Conservation (phyloP, 2,888 invertebrate species). For the Melolontha melolontha region DNA sequence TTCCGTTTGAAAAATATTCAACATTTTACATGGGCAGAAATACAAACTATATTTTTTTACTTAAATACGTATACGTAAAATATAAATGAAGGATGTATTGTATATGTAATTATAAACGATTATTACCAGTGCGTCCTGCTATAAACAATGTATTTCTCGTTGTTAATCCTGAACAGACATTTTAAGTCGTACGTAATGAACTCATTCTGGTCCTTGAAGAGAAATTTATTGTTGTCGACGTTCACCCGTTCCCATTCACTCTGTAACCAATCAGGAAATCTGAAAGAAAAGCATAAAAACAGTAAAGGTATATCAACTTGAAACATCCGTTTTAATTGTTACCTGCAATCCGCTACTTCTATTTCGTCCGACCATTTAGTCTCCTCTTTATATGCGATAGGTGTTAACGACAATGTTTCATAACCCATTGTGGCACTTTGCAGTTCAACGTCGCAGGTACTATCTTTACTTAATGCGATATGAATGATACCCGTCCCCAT, state of each 20-base stretch:
- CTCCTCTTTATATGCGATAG: constrained; percentile 51
- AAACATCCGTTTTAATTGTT: constrained; percentile 46
- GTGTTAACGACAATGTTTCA: constrained; percentile 69
- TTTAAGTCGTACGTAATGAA: constrained; percentile 69
- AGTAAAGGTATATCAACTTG: constrained; percentile 31
- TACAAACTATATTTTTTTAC: too few species aligned
- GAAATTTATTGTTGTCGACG: constrained; percentile 65
- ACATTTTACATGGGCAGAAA: too few species aligned
- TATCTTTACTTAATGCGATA: constrained; percentile 74
- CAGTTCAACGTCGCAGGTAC: constrained; percentile 71
- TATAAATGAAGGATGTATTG: too few species aligned
- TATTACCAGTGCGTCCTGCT: constrained; percentile 69
- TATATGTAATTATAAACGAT: not conserved
- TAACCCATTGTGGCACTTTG: constrained; percentile 70
- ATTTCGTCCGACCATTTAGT: constrained; percentile 64
- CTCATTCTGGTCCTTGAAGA: constrained; percentile 67
- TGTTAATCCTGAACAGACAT: constrained; percentile 62
- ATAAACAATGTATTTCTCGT: constrained; percentile 67
- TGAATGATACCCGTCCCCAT: constrained; percentile 67
- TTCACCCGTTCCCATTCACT: constrained; percentile 73
- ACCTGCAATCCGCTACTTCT: constrained; percentile 58
- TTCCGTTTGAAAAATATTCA: too few species aligned
- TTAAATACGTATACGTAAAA: too few species aligned
- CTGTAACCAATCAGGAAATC: constrained; percentile 74
- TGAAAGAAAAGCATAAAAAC: constrained; percentile 49